phyloP scores from a whole-genome alignment of 2,888 invertebrate genomes.

The Elysia crispata region DNA sequence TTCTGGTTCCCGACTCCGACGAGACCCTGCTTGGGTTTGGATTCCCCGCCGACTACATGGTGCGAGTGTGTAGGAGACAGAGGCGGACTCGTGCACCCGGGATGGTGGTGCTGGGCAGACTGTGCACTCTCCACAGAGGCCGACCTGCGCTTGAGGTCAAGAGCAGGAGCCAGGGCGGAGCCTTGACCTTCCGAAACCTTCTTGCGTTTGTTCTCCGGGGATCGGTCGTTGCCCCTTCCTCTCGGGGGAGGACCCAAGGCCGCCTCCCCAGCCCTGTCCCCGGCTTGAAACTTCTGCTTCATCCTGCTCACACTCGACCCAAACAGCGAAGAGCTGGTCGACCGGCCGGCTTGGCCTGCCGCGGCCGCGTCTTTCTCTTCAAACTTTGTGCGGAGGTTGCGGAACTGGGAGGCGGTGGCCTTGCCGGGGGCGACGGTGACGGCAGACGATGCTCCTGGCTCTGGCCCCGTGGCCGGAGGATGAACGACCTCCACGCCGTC shows the following conservation, averaged over 20 bases:
- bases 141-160: conserved; percentile 1
- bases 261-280: conserved; percentile 32
- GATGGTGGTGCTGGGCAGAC: conserved; percentile 21
- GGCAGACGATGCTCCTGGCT: not conserved
- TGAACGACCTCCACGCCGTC: conserved; percentile 15
- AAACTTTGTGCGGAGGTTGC: conserved; percentile 40
- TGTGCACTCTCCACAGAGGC: conserved; percentile 13
- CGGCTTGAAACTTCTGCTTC: conserved; percentile 71
- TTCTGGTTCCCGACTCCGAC: no score
- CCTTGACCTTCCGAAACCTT: conserved; percentile 51
- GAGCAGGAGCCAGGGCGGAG: not conserved
- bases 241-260: not conserved
- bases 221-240: conserved; percentile 47
- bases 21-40: no score
- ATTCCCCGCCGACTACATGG: no score
- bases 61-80: conserved; percentile 26
- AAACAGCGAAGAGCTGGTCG: conserved; percentile 32
- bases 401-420: conserved; percentile 31
- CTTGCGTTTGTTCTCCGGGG: conserved; percentile 60
- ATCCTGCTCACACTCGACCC: conserved; percentile 71
- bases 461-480: not conserved
- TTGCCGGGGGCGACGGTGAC: not conserved
- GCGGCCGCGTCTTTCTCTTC: conserved; percentile 39
- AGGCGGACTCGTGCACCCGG: conserved; percentile 4
- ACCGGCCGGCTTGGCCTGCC: not conserved